phyloP scores from a whole-genome alignment of 2,113 vertebrate genomes.

The Todiramphus saurophagus region DNA sequence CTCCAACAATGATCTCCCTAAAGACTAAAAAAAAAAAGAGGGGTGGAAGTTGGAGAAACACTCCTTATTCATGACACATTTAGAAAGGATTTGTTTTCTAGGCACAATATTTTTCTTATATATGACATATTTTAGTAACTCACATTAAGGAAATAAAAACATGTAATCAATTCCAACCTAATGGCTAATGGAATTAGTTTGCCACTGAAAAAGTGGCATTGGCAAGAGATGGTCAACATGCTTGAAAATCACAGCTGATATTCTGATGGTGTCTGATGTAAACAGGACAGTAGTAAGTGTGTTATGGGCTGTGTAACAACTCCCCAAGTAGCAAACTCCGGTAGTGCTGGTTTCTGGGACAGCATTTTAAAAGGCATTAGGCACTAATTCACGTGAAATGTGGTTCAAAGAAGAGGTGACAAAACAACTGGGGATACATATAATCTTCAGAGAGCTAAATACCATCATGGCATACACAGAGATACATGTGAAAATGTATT shows the following conservation, averaged over 20 bases:
- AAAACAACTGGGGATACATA: not conserved
- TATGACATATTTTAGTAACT: not conserved
- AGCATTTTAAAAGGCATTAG: not conserved
- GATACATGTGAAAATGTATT: not conserved
- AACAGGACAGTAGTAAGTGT: not conserved
- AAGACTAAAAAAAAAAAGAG: not conserved
- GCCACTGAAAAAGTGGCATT: not conserved
- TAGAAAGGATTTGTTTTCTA: not conserved
- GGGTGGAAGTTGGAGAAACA: not conserved
- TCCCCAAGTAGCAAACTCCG: not conserved
- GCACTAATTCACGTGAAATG: not conserved
- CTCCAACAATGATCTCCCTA: fast-evolving
- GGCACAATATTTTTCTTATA: not conserved
- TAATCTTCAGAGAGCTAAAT: not conserved
- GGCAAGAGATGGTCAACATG: not conserved
- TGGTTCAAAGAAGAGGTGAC: not conserved
- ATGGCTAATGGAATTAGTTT: not conserved
- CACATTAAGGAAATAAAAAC: not conserved
- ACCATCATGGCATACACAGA: not conserved
- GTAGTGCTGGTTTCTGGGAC: not conserved
- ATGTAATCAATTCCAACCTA: not conserved
- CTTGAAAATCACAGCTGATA: not conserved
- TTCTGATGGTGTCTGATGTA: not conserved
- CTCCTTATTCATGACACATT: not conserved
- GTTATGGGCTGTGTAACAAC: not conserved